Conservation (phyloP, 2,888 invertebrate genomes). For the Spicauda simplicius region DNA sequence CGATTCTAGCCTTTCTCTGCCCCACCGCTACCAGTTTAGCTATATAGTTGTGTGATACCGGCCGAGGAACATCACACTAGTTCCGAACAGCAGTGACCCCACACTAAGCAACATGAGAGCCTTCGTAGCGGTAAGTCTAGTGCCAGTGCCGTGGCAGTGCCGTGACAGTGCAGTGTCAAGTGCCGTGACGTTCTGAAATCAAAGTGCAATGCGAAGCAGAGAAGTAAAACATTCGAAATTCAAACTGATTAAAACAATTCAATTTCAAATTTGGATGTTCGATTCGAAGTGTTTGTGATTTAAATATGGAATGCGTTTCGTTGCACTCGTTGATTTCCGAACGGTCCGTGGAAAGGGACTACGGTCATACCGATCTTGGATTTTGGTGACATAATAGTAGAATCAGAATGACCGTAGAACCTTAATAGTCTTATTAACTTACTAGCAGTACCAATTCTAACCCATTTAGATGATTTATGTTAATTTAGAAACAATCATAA, state of each 20-base stretch:
- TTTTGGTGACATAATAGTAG: neutral
- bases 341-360: conserved; percentile 34
- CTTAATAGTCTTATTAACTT: neutral
- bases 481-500: too few species aligned
- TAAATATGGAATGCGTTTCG: conserved; percentile 33
- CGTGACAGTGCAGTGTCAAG: conserved; percentile 55
- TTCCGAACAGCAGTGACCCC: conserved; percentile 77
- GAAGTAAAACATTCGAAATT: neutral
- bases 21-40: conserved; percentile 70
- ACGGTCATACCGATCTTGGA: conserved; percentile 14
- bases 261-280: conserved; percentile 5
- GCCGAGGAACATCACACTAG: conserved; percentile 71
- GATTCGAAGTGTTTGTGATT: conserved; percentile 37
- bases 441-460: too few species aligned
- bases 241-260: neutral
- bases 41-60: conserved; percentile 74
- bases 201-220: conserved; percentile 45
- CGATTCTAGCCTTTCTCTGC: conserved; percentile 79
- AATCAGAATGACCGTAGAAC: conserved; percentile 8
- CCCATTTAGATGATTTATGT: too few species aligned
- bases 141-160: conserved; percentile 62
- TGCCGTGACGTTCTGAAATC: conserved; percentile 77
- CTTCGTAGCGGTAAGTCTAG: conserved; percentile 83
- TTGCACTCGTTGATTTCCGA: conserved; percentile 46
- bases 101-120: conserved; percentile 81